Evolutionary conservation across 2,113 vertebrate genomes (phyloP).

Genomic region (Ornithorhynchus anatinus): DNA sequence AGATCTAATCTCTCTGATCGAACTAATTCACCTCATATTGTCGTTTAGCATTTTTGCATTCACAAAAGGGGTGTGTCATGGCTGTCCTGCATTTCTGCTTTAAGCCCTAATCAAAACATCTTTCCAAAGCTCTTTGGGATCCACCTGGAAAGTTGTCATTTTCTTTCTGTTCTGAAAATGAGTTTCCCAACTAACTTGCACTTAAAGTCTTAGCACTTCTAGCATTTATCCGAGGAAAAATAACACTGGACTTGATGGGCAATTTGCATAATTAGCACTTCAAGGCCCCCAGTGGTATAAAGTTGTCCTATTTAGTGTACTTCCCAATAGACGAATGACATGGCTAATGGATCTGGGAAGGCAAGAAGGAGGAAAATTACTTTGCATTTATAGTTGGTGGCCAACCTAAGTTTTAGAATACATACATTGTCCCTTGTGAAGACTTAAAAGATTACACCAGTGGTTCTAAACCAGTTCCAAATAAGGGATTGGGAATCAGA

Average conservation of each 20-base stretch:
- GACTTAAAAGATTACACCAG: constrained; percentile 38
- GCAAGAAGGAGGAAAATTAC: background rate
- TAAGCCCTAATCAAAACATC: too few relatives aligned
- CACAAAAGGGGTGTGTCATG: too few relatives aligned
- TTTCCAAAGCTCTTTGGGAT: background rate
- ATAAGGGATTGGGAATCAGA: constrained; percentile 40
- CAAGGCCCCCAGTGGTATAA: constrained; percentile 37
- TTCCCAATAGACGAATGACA: constrained; percentile 38
- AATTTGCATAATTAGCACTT: constrained; percentile 67
- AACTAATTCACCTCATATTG: too few relatives aligned
- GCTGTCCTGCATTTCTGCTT: too few relatives aligned
- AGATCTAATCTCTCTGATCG: too few relatives aligned
- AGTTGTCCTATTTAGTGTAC: constrained; percentile 22
- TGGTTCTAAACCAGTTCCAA: background rate
- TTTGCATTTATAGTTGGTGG: background rate
- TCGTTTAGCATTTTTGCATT: too few relatives aligned
- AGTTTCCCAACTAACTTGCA: too few relatives aligned
- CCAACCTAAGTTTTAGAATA: constrained; percentile 25
- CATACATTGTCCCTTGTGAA: constrained; percentile 20
- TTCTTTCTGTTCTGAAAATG: too few relatives aligned
- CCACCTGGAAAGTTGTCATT: background rate
- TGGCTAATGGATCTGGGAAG: background rate
- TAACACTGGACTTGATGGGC: constrained; percentile 54
- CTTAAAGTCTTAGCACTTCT: constrained; percentile 29
- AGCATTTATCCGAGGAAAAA: constrained; percentile 43